Evolutionary conservation across 2,888 invertebrate genomes (phyloP).

Genomic region (Ormyrus thymus): DNA sequence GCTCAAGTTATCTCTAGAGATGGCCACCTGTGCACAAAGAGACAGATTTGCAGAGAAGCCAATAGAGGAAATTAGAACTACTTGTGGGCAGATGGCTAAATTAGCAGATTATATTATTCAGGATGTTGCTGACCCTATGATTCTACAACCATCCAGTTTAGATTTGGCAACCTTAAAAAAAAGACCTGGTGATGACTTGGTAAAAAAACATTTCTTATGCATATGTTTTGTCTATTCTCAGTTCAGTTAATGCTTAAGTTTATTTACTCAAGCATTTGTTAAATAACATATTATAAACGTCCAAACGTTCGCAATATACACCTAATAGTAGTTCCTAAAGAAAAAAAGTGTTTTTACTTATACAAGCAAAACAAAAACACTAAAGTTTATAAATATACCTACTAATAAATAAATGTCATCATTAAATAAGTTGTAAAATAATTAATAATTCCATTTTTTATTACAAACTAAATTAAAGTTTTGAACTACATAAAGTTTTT

Average conservation of each 20-base stretch:
- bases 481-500: neutral
- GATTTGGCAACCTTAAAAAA: slow-evolving; percentile 92
- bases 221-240: neutral
- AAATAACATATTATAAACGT: no score
- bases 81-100: slow-evolving; percentile 85
- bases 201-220: slow-evolving; percentile 63
- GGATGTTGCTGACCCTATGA: slow-evolving; percentile 91
- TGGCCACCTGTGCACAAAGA: slow-evolving; percentile 92
- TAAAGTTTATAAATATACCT: no score
- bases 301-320: no score
- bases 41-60: slow-evolving; percentile 93
- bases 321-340: no score
- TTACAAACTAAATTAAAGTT: neutral
- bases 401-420: no score
- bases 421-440: neutral
- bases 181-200: slow-evolving; percentile 87
- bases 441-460: neutral
- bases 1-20: slow-evolving; percentile 87
- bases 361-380: no score
- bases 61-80: slow-evolving; percentile 83
- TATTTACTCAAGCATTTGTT: no score
- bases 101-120: slow-evolving; percentile 91
- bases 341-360: no score
- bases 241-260: no score
- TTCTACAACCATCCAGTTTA: slow-evolving; percentile 93